phyloP scores from a whole-genome alignment of 1,140 invertebrate species.

The Drosophila ananassae region DNA sequence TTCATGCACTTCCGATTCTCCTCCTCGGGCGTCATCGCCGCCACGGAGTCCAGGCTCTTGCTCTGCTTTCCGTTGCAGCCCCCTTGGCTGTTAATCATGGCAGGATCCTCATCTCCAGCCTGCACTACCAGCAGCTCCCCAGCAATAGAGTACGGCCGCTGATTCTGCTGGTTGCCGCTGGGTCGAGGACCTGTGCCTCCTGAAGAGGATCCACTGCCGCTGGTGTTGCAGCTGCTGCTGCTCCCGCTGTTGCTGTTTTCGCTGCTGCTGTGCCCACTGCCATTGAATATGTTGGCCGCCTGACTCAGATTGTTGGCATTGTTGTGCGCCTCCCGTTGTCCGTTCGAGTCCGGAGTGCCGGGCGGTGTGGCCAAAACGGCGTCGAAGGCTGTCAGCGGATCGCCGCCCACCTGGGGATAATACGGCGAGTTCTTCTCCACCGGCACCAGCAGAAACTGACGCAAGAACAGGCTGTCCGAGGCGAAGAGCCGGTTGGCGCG shows the following conservation, averaged over 20 bases:
- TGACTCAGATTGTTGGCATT: constrained; percentile 64
- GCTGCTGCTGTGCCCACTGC: constrained; percentile 65
- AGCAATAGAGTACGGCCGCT: constrained; percentile 85
- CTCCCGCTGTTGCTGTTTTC: constrained; percentile 61
- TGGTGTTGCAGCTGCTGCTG: constrained; percentile 62
- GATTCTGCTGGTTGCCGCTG: constrained; percentile 22
- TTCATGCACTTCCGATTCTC: constrained; percentile 88
- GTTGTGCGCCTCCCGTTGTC: constrained; percentile 62
- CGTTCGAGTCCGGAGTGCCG: constrained; percentile 64
- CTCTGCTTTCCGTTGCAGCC: constrained; percentile 72
- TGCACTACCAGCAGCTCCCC: constrained; percentile 78
- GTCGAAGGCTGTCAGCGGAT: constrained; percentile 47
- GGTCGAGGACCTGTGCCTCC: constrained; percentile 52
- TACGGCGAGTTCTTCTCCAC: constrained; percentile 87
- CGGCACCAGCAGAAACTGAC: constrained; percentile 92
- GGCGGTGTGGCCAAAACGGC: constrained; percentile 59
- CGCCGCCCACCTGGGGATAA: constrained; percentile 84
- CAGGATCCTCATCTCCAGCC: constrained; percentile 64
- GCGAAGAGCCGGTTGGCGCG: constrained; percentile 94
- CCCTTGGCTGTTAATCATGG: constrained; percentile 54
- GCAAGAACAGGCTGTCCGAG: constrained; percentile 94
- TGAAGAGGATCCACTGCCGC: constrained; percentile 30
- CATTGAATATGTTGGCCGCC: constrained; percentile 47
- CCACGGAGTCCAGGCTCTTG: constrained; percentile 84
- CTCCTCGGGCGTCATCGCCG: constrained; percentile 86